These are phyloP conservation scores for Bombus ignitus DNA, from an alignment of 1,140 invertebrate species.

Conservation along the genomic window DNA sequence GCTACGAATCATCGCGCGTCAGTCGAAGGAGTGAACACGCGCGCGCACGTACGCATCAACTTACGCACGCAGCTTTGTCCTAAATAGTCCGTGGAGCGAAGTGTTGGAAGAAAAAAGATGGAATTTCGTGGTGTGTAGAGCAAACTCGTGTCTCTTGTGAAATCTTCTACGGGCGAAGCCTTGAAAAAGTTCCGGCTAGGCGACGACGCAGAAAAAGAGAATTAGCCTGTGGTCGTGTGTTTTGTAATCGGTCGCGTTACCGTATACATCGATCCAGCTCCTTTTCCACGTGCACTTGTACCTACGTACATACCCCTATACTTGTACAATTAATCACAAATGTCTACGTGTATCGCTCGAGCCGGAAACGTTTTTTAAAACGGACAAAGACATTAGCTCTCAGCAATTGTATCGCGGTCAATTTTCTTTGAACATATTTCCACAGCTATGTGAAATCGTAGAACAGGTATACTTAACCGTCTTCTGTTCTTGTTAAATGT, in stretches of 20 bases:
- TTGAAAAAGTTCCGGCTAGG: conserved; percentile 24
- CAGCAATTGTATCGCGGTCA: too few species aligned
- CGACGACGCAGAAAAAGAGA: conserved; percentile 1
- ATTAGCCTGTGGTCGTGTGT: conserved; percentile 29
- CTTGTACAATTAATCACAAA: too few species aligned
- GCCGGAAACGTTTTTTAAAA: too few species aligned
- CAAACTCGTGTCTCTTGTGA: conserved; percentile 12
- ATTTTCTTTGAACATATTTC: too few species aligned
- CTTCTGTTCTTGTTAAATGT: too few species aligned
- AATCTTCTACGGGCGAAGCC: conserved; percentile 11
- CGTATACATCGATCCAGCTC: conserved; percentile 7
- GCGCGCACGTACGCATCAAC: neutral
- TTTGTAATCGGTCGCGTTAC: conserved; percentile 33
- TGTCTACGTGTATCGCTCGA: too few species aligned
- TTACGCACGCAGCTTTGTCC: conserved; percentile 14
- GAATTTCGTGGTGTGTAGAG: conserved; percentile 9
- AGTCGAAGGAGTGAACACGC: neutral
- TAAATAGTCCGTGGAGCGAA: conserved; percentile 20
- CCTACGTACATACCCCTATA: too few species aligned
- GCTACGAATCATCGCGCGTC: conserved; percentile 19
- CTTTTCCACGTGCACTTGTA: neutral
- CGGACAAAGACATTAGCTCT: too few species aligned
- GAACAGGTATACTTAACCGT: too few species aligned
- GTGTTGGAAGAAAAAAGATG: neutral
- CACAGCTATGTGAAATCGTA: too few species aligned